phyloP scores from a whole-genome alignment of 2,113 vertebrate species.

The Sylvicapra grimmia region DNA sequence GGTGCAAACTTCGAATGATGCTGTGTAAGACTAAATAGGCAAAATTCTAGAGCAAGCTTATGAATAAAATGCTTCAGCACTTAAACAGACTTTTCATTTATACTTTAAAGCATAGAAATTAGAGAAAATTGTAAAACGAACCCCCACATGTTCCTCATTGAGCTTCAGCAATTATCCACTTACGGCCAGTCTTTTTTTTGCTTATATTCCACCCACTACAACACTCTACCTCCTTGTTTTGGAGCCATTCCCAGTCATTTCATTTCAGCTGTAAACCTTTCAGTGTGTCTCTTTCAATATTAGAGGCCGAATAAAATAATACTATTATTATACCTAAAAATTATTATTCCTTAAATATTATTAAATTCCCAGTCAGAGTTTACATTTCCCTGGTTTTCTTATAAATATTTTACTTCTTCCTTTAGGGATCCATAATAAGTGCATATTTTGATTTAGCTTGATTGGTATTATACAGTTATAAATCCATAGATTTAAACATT shows the following conservation, averaged over 20 bases:
- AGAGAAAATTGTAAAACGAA: conserved; percentile 8
- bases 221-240: background rate
- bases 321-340: background rate
- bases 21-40: background rate
- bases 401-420: background rate
- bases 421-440: background rate
- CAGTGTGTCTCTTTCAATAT: background rate
- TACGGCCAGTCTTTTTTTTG: background rate
- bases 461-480: background rate
- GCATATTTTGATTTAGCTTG: background rate
- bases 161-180: background rate
- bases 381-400: background rate
- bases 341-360: background rate
- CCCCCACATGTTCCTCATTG: background rate
- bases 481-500: background rate
- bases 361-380: background rate
- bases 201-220: background rate
- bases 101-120: background rate
- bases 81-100: background rate
- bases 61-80: background rate
- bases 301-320: background rate
- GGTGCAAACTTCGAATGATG: background rate
- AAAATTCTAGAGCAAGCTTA: background rate
- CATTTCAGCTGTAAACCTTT: background rate
- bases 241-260: background rate